Conservation (phyloP, 2,113 vertebrate species). For the Oenanthe oenanthe region DNA sequence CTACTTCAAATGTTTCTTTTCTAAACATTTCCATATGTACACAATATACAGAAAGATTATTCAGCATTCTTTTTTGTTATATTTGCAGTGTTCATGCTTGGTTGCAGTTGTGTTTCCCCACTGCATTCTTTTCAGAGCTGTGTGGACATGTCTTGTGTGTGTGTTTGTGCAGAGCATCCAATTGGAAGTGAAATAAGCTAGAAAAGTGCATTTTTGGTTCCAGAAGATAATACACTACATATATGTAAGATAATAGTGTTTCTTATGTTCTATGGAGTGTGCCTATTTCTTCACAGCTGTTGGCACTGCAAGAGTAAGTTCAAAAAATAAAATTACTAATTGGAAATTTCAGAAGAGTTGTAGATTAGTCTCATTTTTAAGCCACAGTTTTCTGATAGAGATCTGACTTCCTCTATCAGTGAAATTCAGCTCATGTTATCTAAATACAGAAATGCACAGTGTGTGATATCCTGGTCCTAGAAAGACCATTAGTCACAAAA, state of each 20-base stretch:
- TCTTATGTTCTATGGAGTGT: rapidly evolving
- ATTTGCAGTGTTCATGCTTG: rapidly evolving
- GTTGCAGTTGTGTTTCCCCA: neutral
- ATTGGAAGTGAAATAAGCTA: neutral
- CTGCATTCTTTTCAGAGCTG: neutral
- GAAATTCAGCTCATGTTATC: neutral
- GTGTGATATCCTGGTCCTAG: neutral
- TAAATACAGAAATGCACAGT: neutral
- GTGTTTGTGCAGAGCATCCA: neutral
- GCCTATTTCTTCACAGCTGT: neutral
- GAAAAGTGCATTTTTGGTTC: neutral
- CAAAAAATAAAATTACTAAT: neutral
- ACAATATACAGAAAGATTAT: neutral
- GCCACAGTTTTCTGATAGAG: neutral
- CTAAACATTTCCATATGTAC: neutral
- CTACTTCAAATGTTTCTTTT: neutral
- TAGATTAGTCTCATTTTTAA: neutral
- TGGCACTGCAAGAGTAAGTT: neutral
- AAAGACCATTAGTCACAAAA: neutral
- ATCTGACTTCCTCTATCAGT: neutral
- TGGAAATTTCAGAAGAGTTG: neutral
- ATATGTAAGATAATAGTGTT: neutral
- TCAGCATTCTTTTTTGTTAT: neutral
- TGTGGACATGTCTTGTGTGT: neutral
- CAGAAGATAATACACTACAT: neutral